Base-by-base conservation (phyloP, 2,797 vertebrate genomes). In the Pangasius larnaudii region DNA sequence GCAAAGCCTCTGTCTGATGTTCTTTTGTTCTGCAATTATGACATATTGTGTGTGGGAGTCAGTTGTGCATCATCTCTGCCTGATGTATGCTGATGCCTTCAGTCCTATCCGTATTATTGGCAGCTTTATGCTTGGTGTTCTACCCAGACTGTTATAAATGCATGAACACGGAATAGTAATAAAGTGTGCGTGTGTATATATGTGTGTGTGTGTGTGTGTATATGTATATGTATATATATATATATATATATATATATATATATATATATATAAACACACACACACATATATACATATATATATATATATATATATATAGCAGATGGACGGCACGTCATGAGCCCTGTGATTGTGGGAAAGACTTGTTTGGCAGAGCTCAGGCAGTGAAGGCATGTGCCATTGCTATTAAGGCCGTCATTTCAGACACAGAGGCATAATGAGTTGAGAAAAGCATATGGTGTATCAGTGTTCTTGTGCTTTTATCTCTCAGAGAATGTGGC, bases 361-460 rank as follows among this genome's bases (percentile, higher is more conserved):
- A 85, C 85, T 89, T 88, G 87, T 69, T 85, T 93, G 93, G 93
- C 88, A 93, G 92, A 92, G 91, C 92, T 78, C 91, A 91, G 91
- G 91, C 92, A 89, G 91, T 67, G 90, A 91, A 88, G 90, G 90
- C 90, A 86, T 91, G 90, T 84, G 81, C 81, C 71, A 30, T 22
- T n/a, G 36, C 58, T 77, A 67, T 84, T 56, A 77, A 18, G 67
- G 72, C 24, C 42, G 56, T 84, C 42, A 51, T 83, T 83, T 59
- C 30, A 83, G 13, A 77, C 13, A 84, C 51, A 13, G 56, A 84
- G 81, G 27, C 80, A 0, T 87, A 75, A 87, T 75, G 69, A 75
- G 53, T 33, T 58, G 80, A 24, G 58, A 65, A 53, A 75, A 63
- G 5, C 86, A 88, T 77, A 77, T 88, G 69, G 33, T 0, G 22